These are phyloP conservation scores for Sebastes trivittatus DNA, from an alignment of 2,797 vertebrate genomes.

Conservation along the genomic window DNA sequence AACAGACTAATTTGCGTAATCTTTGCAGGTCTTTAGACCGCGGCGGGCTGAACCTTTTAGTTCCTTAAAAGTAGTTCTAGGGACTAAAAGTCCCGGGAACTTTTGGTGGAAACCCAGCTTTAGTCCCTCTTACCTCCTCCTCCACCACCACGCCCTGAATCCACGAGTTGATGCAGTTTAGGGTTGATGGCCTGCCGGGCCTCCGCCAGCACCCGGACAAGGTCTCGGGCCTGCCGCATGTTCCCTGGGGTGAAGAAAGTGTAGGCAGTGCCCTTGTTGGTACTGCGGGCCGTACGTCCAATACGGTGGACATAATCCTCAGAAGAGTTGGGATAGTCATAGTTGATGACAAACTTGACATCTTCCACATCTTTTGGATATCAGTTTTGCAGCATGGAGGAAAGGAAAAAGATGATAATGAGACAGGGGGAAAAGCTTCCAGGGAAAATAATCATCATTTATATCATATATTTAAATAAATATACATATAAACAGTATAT, in stretches of 20 bases:
- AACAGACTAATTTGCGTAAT: too few relatives aligned
- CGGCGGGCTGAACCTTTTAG: too few relatives aligned
- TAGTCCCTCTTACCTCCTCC: slow-evolving; percentile 82
- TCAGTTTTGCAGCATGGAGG: slow-evolving; percentile 16
- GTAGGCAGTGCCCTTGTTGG: slow-evolving; percentile 98
- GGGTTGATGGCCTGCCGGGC: slow-evolving; percentile 97
- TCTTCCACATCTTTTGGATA: slow-evolving; percentile 93
- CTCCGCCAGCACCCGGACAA: slow-evolving; percentile 95
- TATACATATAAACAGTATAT: neutral
- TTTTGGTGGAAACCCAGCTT: too few relatives aligned
- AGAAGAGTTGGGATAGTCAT: slow-evolving; percentile 97
- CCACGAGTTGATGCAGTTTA: slow-evolving; percentile 94
- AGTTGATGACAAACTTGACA: slow-evolving; percentile 99
- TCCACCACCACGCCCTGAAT: slow-evolving; percentile 90
- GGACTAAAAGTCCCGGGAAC: too few relatives aligned
- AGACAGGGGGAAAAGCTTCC: slow-evolving; percentile 31
- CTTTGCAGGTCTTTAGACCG: too few relatives aligned
- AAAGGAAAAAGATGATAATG: slow-evolving; percentile 56
- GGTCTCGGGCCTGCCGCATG: slow-evolving; percentile 93
- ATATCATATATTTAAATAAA: neutral
- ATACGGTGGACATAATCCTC: slow-evolving; percentile 99
- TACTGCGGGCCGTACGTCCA: slow-evolving; percentile 96
- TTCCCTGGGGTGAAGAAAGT: slow-evolving; percentile 99
- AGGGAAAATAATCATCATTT: neutral
- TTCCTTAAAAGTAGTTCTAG: too few relatives aligned